Evolutionary conservation across 1,140 invertebrate genomes (phyloP), one percentile per base, ranked within the genome.

Genomic region (Bombus pascuorum): DNA sequence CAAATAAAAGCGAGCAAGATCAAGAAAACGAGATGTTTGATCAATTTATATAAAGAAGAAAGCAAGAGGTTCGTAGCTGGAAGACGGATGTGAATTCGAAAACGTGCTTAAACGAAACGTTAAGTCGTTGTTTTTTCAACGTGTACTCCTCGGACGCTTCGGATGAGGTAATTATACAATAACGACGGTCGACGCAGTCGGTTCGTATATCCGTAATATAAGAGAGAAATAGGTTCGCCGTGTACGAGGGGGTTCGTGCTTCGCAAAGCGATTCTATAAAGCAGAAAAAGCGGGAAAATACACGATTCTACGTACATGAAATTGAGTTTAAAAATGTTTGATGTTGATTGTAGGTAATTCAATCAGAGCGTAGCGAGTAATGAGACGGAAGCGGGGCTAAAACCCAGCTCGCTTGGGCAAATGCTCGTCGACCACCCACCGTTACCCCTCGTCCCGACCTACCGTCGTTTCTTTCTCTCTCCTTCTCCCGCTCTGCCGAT

Each of bases 251-350:
- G 59, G 71, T 75, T 78, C 66, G 90, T 79, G 85, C 81, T 83
- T 83, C 81, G 79, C 66, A 90, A 88, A 89, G 87, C 85, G 90
- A 77, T 88, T 91, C 80, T 78, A 88, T 86, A 90, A 90, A 87
- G 85, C 75, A 88, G 86, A 91, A 90, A 87, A 88, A 92, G 85
- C 82, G 75, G 76, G 84, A 72, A 85, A 85, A 87, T 84, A 86
- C 85, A 83, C 87, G 86, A 87, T 84, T 91, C 86, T 80, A 86
- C 88, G 91, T 91, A 85, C 86, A 92, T 90, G 87, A 90, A 92
- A 93, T 93, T 92, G 91, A 93, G 90, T 93, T 93, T 90, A 92
- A 93, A 93, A 93, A 93, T 92, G 91, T 93, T 94, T 93, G 90
- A 94, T 92, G 91, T 93, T 91, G 92, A 94, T 94, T 92, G 89